A percentile compares a stretch with the other conserved stretches of the same genome.
These are phyloP conservation scores for Zapus hudsonius DNA, from an alignment of 2,113 vertebrate species.

Conservation along the genomic window DNA sequence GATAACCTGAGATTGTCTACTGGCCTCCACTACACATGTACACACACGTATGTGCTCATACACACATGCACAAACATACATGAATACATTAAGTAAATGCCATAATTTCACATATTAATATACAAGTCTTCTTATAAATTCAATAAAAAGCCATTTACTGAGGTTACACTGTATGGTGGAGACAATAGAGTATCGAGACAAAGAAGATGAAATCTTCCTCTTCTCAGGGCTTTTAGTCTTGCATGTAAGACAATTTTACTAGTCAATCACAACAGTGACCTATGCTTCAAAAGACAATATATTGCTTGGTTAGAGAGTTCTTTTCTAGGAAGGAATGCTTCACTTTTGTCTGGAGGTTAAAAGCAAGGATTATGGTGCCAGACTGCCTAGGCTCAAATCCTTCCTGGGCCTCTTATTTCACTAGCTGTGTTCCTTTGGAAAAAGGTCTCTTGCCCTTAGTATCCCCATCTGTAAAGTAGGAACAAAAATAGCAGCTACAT, in stretches of 20 bases:
- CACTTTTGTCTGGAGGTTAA: neutral
- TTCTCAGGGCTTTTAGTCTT: neutral
- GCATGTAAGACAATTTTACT: slow-evolving; percentile 1
- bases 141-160: slow-evolving; percentile 25
- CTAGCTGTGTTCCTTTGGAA: neutral
- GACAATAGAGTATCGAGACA: neutral
- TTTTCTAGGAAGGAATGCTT: neutral
- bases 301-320: neutral
- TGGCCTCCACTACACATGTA: too few species aligned
- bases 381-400: neutral
- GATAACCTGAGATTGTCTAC: too few species aligned
- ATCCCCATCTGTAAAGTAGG: neutral
- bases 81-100: too few species aligned
- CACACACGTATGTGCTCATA: too few species aligned
- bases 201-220: neutral
- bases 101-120: slow-evolving; percentile 6
- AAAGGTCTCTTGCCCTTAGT: slow-evolving; percentile 29
- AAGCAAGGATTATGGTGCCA: neutral
- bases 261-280: neutral
- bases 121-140: slow-evolving; percentile 11
- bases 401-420: neutral
- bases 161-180: neutral
- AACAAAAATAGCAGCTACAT: neutral
- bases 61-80: too few species aligned
- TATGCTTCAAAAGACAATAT: neutral